Evolutionary conservation across 2,888 invertebrate genomes (phyloP), one percentile per base, ranked within the genome.

Genomic region (Dryobotodes eremita): DNA sequence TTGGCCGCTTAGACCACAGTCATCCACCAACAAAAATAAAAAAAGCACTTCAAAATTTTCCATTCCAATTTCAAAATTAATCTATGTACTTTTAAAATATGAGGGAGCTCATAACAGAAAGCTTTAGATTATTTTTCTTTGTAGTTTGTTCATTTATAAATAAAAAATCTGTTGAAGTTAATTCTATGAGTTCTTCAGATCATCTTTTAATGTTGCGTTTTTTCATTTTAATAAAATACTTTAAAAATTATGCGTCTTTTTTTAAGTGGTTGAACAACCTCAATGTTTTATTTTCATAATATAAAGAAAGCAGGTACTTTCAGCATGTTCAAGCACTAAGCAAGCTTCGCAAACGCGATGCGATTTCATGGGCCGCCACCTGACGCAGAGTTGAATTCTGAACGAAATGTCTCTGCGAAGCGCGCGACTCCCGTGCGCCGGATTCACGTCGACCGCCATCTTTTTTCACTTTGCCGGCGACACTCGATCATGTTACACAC

Each of bases 1-100:
- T 48, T 5, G 59, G 81, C 8, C 20, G 75, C 8, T 23, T 26
- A n/a, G 53, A 79, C 1, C 79, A 79, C 6, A 66, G n/a, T 57
- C 69, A 53, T 55, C 53, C 23, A n/a, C 53, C 55, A 69, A 69
- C 23, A 6, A n/a, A 6, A 57, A n/a, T n/a, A 17, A 68, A 57
- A 69, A 23, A 23, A n/a, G 0, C 5, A 55, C 1, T 6, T 69
- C 15, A 31, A 69, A 48, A 26, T 50, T 13, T 20, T 48, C 4
- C 20, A 48, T 20, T 48, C 26, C 20, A 3, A 48, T 66, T 26
- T 68, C 20, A 68, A 26, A 48, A 11, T n/a, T n/a, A 17, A 26
- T 68, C 20, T 68, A 11, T 20, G 1, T 48, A 20, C 6, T 46
- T 46, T n/a, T 15, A n/a, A 26, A 31, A 15, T 69, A 5, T 50